A percentile compares a stretch with the other conserved stretches of the same genome.
These are phyloP conservation scores for Nasua narica DNA, from an alignment of 2,797 vertebrate genomes.

Conservation along the genomic window DNA sequence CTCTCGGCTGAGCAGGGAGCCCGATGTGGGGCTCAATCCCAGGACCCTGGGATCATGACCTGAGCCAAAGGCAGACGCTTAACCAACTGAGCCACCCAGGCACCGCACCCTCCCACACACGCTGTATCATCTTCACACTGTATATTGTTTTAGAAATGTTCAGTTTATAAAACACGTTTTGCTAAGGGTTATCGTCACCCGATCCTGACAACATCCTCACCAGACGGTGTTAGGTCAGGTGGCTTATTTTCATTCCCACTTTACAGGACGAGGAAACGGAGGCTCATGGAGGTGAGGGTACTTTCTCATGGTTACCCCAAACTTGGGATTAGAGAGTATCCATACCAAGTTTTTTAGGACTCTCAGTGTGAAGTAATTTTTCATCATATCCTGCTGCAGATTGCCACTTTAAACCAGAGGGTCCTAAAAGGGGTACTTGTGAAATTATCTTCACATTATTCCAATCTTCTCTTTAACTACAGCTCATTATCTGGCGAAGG, in stretches of 20 bases:
- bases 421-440: conserved; percentile 18
- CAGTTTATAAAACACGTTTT: conserved; percentile 1
- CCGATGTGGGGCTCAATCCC: neutral
- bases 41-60: neutral
- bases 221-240: neutral
- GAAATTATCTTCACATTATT: conserved; percentile 63
- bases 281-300: neutral
- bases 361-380: conserved; percentile 45
- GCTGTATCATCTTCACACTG: neutral
- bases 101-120: neutral
- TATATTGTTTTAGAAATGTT: neutral
- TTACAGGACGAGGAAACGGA: conserved; percentile 1
- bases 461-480: conserved; percentile 44
- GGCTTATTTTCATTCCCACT: neutral
- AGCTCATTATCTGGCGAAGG: conserved; percentile 48
- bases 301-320: neutral
- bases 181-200: neutral
- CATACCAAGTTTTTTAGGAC: conserved; percentile 14
- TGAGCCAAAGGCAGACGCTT: rapidly evolving
- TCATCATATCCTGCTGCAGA: conserved; percentile 5
- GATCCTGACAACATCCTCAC: neutral
- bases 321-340: neutral
- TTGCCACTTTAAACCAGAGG: conserved; percentile 32
- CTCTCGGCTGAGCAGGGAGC: neutral
- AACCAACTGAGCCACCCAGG: neutral